Base-by-base conservation (phyloP, 2,113 vertebrate genomes). In the Piaya cayana region DNA sequence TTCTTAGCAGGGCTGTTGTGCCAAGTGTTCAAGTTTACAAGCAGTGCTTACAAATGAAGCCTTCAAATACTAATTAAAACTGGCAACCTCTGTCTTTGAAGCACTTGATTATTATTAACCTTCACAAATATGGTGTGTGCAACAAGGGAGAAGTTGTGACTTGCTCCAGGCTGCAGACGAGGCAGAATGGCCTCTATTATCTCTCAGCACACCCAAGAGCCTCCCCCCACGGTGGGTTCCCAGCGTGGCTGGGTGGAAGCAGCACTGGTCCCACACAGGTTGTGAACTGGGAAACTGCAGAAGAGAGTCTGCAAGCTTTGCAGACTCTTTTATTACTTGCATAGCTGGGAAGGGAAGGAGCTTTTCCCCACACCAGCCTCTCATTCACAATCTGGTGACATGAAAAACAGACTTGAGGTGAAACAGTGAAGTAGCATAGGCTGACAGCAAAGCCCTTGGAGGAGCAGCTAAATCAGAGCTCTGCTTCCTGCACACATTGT, bases 11-110 rank as follows among this genome's bases (percentile, higher is more conserved):
- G 15, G 47, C 55, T 63, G 50, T 26, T 78, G 42, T 52, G 58
- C 58, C 76, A 82, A 71, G 26, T 37, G 95, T 79, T 89, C 67
- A 16, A 20, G 60, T 91, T 75, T 14, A 91, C 50, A 84, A 82
- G 53, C 45, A 80, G 56, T 93, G 29, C 42, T 88, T 55, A 78
- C 39, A 30, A 94, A 67, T 3, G 0, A 60, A 90, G 37, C 26
- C 70, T 85, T 90, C 45, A 79, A 93, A 80, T 64, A 62, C 21
- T 84, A 60, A 87, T 91, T 79, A 49, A 87, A 91, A 90, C 53
- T 21, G n/a, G 59, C 75, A 86, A 26, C 9, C 3, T 45, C 45
- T 82, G 45, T 76, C 84, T 95, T 91, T 87, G 55, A 95, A 94
- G 75, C 63, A 25, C 37, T 79, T 3, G 0, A 53, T 86, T 72